These are phyloP conservation scores for Tethya wilhelma DNA, from an alignment of 37 sponge, comb jelly and placozoan genomes.

Conservation along the genomic window DNA sequence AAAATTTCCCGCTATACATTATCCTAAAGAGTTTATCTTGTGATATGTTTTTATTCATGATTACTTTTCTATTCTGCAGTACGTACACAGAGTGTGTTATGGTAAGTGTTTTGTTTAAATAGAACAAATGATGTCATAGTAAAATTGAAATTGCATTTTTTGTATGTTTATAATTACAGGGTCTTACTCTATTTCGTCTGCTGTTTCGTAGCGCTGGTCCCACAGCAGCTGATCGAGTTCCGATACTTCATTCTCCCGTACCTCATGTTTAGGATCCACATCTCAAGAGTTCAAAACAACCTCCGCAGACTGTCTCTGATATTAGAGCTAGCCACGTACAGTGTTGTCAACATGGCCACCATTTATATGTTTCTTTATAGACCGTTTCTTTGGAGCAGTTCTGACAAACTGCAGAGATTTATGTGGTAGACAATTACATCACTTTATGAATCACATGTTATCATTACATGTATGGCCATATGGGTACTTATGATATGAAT, in stretches of 20 bases:
- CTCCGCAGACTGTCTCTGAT: neutral
- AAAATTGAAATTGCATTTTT: too few species aligned
- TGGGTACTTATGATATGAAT: too few species aligned
- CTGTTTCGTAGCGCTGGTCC: constrained; percentile 56
- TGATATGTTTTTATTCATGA: too few species aligned
- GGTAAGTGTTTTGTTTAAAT: too few species aligned
- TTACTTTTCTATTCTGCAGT: too few species aligned
- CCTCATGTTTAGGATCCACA: constrained; percentile 55
- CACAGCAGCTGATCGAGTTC: constrained; percentile 89
- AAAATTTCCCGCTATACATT: too few species aligned
- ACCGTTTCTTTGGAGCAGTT: constrained; percentile 76
- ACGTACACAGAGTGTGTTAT: too few species aligned
- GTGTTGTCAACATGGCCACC: constrained; percentile 58
- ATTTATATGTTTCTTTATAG: constrained; percentile 62
- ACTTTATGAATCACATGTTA: neutral
- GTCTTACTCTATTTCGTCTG: constrained; percentile 48
- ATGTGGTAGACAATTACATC: constrained; percentile 86
- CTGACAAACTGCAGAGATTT: constrained; percentile 67
- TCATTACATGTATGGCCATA: neutral
- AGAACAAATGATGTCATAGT: too few species aligned
- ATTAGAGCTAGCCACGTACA: constrained; percentile 44
- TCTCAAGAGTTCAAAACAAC: neutral
- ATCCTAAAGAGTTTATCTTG: too few species aligned
- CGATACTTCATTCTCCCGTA: constrained; percentile 94
- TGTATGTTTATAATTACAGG: constrained; percentile 24